These are phyloP conservation scores for Remorina albescens DNA, from an alignment of 2,797 vertebrate species.

Conservation along the genomic window DNA sequence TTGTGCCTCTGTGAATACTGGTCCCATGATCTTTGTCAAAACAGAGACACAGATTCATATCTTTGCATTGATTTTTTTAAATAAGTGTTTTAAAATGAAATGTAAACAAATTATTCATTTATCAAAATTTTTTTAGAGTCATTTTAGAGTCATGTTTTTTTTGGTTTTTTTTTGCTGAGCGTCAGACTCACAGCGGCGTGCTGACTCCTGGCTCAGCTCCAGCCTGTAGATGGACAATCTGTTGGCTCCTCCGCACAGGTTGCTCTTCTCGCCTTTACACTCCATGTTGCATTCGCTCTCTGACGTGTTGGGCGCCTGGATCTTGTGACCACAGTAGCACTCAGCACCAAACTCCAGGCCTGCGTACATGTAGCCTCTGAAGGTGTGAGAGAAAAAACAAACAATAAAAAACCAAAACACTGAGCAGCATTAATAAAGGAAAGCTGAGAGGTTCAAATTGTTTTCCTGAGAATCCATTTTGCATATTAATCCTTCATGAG, in stretches of 20 bases:
- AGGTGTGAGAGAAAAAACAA: conserved; percentile 18
- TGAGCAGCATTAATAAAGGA: conserved; percentile 11
- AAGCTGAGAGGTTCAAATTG: conserved; percentile 6
- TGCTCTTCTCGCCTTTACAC: conserved; percentile 93
- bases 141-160: conserved; percentile 9
- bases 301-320: conserved; percentile 90
- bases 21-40: background rate
- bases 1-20: conserved; percentile 4
- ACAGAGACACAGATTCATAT: background rate
- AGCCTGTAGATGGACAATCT: conserved; percentile 94
- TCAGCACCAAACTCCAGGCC: conserved; percentile 98
- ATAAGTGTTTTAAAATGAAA: no score
- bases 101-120: background rate
- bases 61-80: background rate
- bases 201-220: conserved; percentile 96
- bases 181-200: conserved; percentile 91
- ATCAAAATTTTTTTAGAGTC: no score
- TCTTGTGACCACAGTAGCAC: conserved; percentile 98
- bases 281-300: conserved; percentile 94
- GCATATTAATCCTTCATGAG: conserved; percentile 42
- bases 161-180: conserved; percentile 4
- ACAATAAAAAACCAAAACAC: no score
- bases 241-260: conserved; percentile 92
- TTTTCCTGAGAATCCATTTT: conserved; percentile 33
- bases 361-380: conserved; percentile 94